phyloP scores from a whole-genome alignment of 2,113 vertebrate genomes.

The Ursus arctos region DNA sequence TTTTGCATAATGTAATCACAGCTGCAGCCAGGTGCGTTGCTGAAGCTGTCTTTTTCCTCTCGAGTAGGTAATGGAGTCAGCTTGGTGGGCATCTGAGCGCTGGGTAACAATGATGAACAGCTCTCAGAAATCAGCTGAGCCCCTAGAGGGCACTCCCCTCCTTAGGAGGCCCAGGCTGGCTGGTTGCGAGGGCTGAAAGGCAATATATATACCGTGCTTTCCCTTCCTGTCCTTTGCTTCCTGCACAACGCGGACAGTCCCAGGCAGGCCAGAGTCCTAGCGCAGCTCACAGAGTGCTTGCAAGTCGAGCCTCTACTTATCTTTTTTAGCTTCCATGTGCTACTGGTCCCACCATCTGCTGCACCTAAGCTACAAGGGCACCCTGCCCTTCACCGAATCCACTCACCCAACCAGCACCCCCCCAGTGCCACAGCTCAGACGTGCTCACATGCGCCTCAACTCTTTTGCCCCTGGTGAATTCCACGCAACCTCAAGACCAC shows the following conservation, averaged over 20 bases:
- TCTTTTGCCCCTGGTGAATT: neutral
- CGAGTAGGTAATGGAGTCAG: neutral
- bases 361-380: neutral
- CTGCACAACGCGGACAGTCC: neutral
- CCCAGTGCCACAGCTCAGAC: neutral
- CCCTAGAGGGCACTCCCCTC: constrained; percentile 80
- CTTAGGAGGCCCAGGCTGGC: neutral
- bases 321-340: neutral
- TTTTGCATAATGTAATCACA: constrained; percentile 69
- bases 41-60: neutral
- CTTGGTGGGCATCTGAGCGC: neutral
- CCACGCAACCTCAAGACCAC: neutral
- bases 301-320: neutral
- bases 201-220: fast-evolving
- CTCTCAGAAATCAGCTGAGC: neutral
- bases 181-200: neutral
- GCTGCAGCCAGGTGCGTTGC: constrained; percentile 38
- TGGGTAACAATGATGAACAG: neutral
- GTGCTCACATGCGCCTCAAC: neutral
- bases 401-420: neutral
- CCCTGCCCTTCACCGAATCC: neutral
- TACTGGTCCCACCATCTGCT: neutral
- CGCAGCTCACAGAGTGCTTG: neutral
- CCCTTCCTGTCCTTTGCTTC: neutral
- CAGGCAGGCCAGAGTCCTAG: neutral